Evolutionary conservation across 2,888 invertebrate species (phyloP).

Genomic region (Drepana falcataria): DNA sequence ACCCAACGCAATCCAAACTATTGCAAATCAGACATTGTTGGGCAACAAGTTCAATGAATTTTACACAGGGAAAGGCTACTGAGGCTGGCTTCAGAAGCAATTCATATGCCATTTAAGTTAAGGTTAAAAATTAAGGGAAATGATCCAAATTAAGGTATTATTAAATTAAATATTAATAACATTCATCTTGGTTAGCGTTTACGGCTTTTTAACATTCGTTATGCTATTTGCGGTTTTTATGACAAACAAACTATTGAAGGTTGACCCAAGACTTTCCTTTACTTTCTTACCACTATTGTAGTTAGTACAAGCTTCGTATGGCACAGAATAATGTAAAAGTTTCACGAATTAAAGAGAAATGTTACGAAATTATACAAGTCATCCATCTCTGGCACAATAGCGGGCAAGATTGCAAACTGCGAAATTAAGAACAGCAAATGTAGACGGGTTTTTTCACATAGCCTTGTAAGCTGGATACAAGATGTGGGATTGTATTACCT

Average conservation of each 20-base stretch:
- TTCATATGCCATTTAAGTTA: background rate
- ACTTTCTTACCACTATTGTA: conserved; percentile 21
- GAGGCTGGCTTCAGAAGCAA: conserved; percentile 1
- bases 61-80: conserved; percentile 29
- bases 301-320: conserved; percentile 10
- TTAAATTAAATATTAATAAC: background rate
- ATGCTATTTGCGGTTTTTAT: conserved; percentile 22
- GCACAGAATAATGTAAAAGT: background rate
- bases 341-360: background rate
- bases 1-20: conserved; percentile 45
- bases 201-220: background rate
- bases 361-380: background rate
- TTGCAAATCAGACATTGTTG: conserved; percentile 40
- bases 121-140: background rate
- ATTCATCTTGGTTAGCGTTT: background rate
- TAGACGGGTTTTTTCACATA: background rate
- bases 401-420: background rate
- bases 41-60: conserved; percentile 38
- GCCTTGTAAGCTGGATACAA: background rate
- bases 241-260: conserved; percentile 18
- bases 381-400: background rate
- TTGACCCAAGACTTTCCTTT: conserved; percentile 27
- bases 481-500: conserved; percentile 71
- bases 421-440: background rate
- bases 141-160: too few species aligned